Evolutionary conservation across 2,113 vertebrate species (phyloP).

Genomic region (Etheostoma cragini): DNA sequence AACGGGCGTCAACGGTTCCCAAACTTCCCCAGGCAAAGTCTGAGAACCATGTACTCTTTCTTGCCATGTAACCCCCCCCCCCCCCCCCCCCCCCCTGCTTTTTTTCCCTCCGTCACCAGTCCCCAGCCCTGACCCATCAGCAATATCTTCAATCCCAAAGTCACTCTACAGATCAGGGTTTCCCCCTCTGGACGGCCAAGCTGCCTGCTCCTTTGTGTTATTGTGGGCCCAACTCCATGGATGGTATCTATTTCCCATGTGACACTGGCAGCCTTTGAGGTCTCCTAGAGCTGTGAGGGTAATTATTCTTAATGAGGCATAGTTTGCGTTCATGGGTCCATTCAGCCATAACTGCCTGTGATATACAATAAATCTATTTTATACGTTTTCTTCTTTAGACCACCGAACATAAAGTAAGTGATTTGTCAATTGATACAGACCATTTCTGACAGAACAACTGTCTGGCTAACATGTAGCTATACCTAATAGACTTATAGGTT

Average conservation of each 20-base stretch:
- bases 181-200: constrained; percentile 33
- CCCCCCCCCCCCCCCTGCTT: constrained; percentile 10
- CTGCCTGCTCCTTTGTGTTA: constrained; percentile 47
- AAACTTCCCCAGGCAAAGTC: constrained; percentile 55
- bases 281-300: constrained; percentile 28
- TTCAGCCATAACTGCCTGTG: constrained; percentile 14
- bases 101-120: constrained; percentile 1
- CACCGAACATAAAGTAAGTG: background rate
- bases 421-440: background rate
- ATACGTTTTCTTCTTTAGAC: background rate
- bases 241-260: constrained; percentile 66
- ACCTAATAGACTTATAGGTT: too few species aligned
- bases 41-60: constrained; percentile 45
- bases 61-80: constrained; percentile 29
- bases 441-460: background rate
- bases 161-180: constrained; percentile 29
- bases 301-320: constrained; percentile 71
- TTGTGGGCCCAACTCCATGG: constrained; percentile 51
- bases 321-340: constrained; percentile 13
- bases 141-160: constrained; percentile 53
- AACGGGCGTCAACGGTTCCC: constrained; percentile 65
- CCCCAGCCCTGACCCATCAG: constrained; percentile 40
- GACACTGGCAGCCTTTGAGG: constrained; percentile 61
- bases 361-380: background rate
- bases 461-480: background rate